Evolutionary conservation across 2,113 vertebrate genomes (phyloP).

Genomic region (Cathartes aura): DNA sequence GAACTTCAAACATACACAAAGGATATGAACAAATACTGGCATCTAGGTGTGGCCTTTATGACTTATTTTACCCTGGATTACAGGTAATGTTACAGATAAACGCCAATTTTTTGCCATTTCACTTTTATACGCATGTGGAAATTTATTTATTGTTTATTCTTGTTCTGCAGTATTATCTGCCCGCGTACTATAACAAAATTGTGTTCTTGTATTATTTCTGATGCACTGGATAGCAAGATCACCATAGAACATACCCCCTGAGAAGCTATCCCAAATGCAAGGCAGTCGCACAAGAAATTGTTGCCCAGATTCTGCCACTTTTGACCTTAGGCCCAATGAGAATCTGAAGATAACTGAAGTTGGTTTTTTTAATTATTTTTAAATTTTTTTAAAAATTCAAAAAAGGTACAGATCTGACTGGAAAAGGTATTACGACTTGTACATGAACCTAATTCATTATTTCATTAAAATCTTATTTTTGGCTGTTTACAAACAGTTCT

Average conservation of each 20-base stretch:
- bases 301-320: background rate
- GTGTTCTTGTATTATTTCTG: background rate
- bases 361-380: accelerated
- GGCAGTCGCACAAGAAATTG: background rate
- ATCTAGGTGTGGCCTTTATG: conserved; percentile 52
- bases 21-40: conserved; percentile 25
- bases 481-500: background rate
- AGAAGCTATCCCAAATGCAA: background rate
- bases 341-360: background rate
- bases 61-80: conserved; percentile 20
- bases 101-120: background rate
- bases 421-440: background rate
- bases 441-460: background rate
- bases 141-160: background rate
- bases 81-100: conserved; percentile 1
- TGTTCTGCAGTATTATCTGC: background rate
- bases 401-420: background rate
- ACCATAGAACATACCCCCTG: background rate
- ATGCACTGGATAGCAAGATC: background rate
- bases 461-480: background rate
- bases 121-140: background rate
- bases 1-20: conserved; percentile 59
- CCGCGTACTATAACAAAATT: background rate
- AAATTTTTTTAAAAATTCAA: background rate
- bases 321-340: background rate